Base-by-base conservation (phyloP, 2,797 vertebrate species). In the Sebastes jordani region DNA sequence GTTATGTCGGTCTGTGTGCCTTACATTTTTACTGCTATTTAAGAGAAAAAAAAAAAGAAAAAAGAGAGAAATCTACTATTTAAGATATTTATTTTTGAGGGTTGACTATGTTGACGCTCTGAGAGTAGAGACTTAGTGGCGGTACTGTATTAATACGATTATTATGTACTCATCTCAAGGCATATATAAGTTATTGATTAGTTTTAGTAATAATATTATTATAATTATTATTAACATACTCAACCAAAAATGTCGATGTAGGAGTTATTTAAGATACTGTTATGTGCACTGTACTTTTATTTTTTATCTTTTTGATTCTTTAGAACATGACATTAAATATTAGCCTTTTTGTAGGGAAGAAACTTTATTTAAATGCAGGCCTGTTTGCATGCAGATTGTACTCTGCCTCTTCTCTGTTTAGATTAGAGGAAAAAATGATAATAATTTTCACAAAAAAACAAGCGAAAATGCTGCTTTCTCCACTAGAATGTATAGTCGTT, bases 121-220 rank as follows among this genome's bases (percentile, higher is more conserved):
- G 95, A 97, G 97, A 96, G 96, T 97, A 97, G 96, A 91, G 90
- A 97, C 97, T 97, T 98, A 96, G 97, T 96, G 96, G 96, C 95
- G 95, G 97, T 97, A 98, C 97, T 98, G 97, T 99, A 98, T 97
- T 93, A 97, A 92, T 91, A 91, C 92, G 93, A 94, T 96, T 76
- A 95, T 97, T 96, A 97, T 99, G 97, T 99, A 98, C 98, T 99
- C 98, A 99, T 99, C 98, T 99, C 98, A 99, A 98, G 97, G 97
- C 97, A 97, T 96, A 95, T 92, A 95, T 98, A 99, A 99, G 97
- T 99, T 99, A 99, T 99, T 99, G 96, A 97, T 95, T 98, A 98
- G 97, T 93, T 96, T 92, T 98, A 98, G 96, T 96, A 96, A 95
- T 97, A 97, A 94, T 95, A 96, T 82, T 71, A 91, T 88, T 68